Evolutionary conservation across 2,888 invertebrate species (phyloP).

Genomic region (Brachypalpus laphriformis): DNA sequence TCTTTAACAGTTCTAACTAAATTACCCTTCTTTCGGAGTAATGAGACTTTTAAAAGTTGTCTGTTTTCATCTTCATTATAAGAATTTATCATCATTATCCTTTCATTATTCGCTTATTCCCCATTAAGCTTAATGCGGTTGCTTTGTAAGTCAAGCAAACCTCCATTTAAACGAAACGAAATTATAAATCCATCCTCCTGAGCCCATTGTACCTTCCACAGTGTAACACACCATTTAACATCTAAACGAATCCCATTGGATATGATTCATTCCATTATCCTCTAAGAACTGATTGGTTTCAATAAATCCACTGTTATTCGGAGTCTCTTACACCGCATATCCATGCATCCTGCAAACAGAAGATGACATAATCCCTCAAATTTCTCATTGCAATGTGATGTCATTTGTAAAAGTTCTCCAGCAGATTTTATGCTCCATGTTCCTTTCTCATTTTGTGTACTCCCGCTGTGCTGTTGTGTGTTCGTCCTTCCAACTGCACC

Average conservation of each 20-base stretch:
- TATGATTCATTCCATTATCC: slow-evolving; percentile 31
- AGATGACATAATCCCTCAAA: slow-evolving; percentile 51
- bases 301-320: slow-evolving; percentile 53
- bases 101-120: not conserved
- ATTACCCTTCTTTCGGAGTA: too few relatives aligned
- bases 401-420: slow-evolving; percentile 63
- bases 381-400: slow-evolving; percentile 62
- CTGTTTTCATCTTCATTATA: too few relatives aligned
- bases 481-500: slow-evolving; percentile 47
- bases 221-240: not conserved
- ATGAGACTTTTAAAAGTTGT: too few relatives aligned
- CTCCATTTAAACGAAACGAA: not conserved
- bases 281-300: slow-evolving; percentile 36
- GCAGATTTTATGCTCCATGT: slow-evolving; percentile 41
- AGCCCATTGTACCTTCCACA: not conserved
- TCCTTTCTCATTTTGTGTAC: slow-evolving; percentile 27
- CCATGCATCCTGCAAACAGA: not conserved
- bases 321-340: slow-evolving; percentile 25
- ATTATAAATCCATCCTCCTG: not conserved
- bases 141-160: not conserved
- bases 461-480: slow-evolving; percentile 17
- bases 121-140: not conserved
- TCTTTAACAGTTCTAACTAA: too few relatives aligned
- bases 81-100: not conserved
- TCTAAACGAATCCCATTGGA: slow-evolving; percentile 19